phyloP scores from a whole-genome alignment of 2,888 invertebrate genomes.

The Saturnia japonica region DNA sequence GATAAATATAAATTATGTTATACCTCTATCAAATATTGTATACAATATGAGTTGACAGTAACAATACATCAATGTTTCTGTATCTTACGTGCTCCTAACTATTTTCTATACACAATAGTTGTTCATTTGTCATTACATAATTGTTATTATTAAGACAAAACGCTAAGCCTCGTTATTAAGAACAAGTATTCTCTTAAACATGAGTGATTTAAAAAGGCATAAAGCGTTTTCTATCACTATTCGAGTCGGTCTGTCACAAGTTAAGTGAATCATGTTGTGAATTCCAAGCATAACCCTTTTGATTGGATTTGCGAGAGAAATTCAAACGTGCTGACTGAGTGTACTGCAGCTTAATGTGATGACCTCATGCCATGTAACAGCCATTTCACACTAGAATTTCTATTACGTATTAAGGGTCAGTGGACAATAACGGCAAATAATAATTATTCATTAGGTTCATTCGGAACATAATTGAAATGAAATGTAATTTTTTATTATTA shows the following conservation, averaged over 20 bases:
- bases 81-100: neutral
- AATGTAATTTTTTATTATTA: too few relatives aligned
- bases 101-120: neutral
- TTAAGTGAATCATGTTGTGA: neutral
- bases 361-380: constrained; percentile 8
- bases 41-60: neutral
- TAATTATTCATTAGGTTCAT: neutral
- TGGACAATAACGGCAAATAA: neutral
- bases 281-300: neutral
- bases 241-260: neutral
- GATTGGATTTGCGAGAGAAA: constrained; percentile 16
- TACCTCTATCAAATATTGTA: too few relatives aligned
- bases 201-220: neutral
- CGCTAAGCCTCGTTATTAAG: neutral
- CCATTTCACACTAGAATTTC: constrained; percentile 13
- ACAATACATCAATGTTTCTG: neutral
- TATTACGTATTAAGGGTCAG: neutral
- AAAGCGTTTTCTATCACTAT: neutral
- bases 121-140: neutral
- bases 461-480: too few relatives aligned
- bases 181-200: neutral
- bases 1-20: too few relatives aligned
- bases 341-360: constrained; percentile 13
- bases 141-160: neutral
- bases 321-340: constrained; percentile 17